Evolutionary conservation across 2,113 vertebrate species (phyloP), one percentile per base, ranked within the genome.

Genomic region (Rhodinocichla rosea): DNA sequence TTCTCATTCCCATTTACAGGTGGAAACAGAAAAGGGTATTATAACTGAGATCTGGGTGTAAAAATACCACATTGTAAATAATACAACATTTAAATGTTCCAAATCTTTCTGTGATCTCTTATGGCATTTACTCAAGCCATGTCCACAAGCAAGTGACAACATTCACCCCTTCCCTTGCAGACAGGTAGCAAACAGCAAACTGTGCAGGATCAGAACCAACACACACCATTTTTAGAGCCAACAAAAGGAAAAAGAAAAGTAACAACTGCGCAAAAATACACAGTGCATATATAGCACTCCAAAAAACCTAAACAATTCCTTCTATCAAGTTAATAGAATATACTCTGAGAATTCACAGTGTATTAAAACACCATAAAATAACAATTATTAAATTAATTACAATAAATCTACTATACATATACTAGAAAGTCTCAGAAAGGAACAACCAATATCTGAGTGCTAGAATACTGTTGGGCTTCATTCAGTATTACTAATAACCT

Each of bases 261-360:
- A 67, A 35, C 7, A n/a, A 65, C 24, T 60, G 9, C 18, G 24
- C 3, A 23, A 69, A 91, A 79, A 62, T n/a, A 56, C 20, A 52
- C 6, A 50, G 7, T 15, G 14, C 9, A 45, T 13, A 62, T 6
- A 39, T 5, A 67, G 14, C 1, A 0, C 32, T 62, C 30, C 0
- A 85, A 76, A 79, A 56, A 22, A 1, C 5, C 47, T 59, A 53
- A 82, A 23, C 4, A 62, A 59, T 39, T 13, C 6, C 33, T 60
- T 64, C 9, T 10, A 37, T 44, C 47, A 59, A 28, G 8, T 37
- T 82, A 64, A 64, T 81, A 50, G 42, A 81, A 78, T 39, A 42
- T 12, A 62, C 7, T 40, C 33, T 81, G 30, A 92, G 10, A 93
- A 93, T 7, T 69, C 28, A 56, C 3, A 23, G 6, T 28, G 5